Conservation (phyloP, 2,888 invertebrate genomes). For the Nemotelus nigrinus region DNA sequence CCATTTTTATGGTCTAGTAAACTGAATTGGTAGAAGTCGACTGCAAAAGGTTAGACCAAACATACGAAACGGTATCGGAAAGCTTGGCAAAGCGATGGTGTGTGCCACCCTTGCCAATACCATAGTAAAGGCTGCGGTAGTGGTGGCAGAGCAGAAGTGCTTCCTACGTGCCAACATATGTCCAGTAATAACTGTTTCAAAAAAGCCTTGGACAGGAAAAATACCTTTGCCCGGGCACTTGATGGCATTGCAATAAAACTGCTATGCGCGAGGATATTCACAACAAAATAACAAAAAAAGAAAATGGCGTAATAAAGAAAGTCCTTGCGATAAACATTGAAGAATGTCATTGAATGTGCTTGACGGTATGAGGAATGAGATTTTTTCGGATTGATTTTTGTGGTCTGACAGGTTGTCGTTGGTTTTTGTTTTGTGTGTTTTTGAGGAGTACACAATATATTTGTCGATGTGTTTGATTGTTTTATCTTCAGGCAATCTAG, state of each 20-base stretch:
- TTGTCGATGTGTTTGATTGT: no score
- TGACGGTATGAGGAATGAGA: slow-evolving; percentile 5
- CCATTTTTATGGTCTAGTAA: slow-evolving; percentile 42
- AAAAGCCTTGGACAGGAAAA: slow-evolving; percentile 1
- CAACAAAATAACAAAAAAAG: slow-evolving; percentile 37
- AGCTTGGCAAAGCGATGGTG: background rate
- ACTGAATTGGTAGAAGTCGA: background rate
- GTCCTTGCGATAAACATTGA: background rate
- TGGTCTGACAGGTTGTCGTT: slow-evolving; percentile 5
- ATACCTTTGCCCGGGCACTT: slow-evolving; percentile 15
- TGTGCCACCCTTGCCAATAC: background rate
- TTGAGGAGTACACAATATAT: no score
- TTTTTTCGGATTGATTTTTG: slow-evolving; percentile 22
- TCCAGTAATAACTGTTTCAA: slow-evolving; percentile 25
- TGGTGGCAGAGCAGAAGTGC: background rate
- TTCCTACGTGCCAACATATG: slow-evolving; percentile 21
- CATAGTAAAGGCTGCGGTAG: no score
- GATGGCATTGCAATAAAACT: slow-evolving; percentile 29
- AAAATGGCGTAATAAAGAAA: slow-evolving; percentile 30
- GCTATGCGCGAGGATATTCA: slow-evolving; percentile 12
- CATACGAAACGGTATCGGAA: no score
- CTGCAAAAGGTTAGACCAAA: no score
- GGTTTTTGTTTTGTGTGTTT: background rate
- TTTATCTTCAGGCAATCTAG: no score
- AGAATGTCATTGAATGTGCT: background rate